Base-by-base conservation (phyloP, 2,797 vertebrate species). In the Fratercula arctica region DNA sequence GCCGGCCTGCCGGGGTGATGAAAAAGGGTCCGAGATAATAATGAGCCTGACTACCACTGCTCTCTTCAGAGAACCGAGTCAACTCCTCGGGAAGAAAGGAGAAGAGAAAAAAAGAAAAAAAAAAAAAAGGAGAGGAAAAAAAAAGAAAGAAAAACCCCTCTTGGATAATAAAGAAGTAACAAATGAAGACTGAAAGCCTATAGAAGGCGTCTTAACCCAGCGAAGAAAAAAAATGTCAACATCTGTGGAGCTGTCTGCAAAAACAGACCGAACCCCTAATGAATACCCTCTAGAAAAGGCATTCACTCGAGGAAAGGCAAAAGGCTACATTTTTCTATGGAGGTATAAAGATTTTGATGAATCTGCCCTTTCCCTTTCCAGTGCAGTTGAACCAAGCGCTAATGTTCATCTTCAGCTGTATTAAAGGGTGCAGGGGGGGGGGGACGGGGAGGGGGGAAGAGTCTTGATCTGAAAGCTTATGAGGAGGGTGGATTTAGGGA, bases 171-270 rank as follows among this genome's bases (percentile, higher is more conserved):
- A 98, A 98, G 98, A 98, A 98, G 98, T 99, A 98, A 98, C 98
- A 99, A 98, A 98, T 97, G 97, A 96, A 98, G 98, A 98, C 99
- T 98, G 99, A 99, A 99, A 98, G 98, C 97, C 98, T 98, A 98
- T 98, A 99, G 98, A 98, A 98, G 98, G 98, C 98, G 98, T 99
- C 98, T 99, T 99, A 99, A 99, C 98, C 98, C 98, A 96, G 98
- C 87, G 97, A 97, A 97, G 97, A 98, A 98, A 98, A 97, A 98
- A 98, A 98, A 98, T 98, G 99, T 98, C 99, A 99, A 98, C 99
- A 99, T 99, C 99, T 99, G 99, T 98, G 99, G 96, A 96, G 96
- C 96, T 98, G 97, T 98, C 98, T 98, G 98, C 98, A 98, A 98
- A 98, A 98, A 91, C 97, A 97, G 97, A 95, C 96, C 96, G 37